Conservation (phyloP, 2,888 invertebrate species). For the Nebria brevicollis region DNA sequence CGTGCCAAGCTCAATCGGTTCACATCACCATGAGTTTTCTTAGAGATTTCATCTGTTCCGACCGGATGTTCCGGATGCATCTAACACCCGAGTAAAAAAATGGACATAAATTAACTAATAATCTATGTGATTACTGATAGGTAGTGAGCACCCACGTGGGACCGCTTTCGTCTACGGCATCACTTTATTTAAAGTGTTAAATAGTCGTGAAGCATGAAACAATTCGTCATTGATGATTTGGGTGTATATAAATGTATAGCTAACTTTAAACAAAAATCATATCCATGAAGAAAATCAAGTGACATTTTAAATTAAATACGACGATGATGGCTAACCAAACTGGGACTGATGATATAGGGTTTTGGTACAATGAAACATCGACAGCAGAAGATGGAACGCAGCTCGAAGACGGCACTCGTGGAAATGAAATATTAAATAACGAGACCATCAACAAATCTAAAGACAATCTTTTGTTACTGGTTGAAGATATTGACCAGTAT, state of each 20-base stretch:
- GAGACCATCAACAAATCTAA: conserved; percentile 57
- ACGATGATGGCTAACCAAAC: conserved; percentile 32
- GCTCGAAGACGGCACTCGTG: background rate
- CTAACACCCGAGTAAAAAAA: background rate
- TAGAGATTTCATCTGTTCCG: background rate
- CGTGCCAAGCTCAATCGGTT: background rate
- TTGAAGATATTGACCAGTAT: conserved; percentile 83
- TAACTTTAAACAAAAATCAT: background rate
- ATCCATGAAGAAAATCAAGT: background rate
- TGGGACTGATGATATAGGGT: conserved; percentile 44
- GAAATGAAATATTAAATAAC: conserved; percentile 31
- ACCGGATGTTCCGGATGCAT: background rate
- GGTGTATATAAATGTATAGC: background rate
- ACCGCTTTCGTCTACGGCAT: too few relatives aligned
- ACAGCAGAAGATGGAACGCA: background rate
- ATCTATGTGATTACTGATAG: background rate
- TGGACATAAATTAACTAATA: background rate
- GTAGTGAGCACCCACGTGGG: background rate
- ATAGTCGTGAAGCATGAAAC: too few relatives aligned
- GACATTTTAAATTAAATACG: background rate
- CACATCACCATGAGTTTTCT: background rate
- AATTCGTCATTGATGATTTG: too few relatives aligned
- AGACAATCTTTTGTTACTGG: conserved; percentile 71
- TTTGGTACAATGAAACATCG: conserved; percentile 49
- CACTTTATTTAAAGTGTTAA: too few relatives aligned